These are phyloP conservation scores for Mythimna lalbum DNA, from an alignment of 2,888 invertebrate genomes.

Conservation along the genomic window DNA sequence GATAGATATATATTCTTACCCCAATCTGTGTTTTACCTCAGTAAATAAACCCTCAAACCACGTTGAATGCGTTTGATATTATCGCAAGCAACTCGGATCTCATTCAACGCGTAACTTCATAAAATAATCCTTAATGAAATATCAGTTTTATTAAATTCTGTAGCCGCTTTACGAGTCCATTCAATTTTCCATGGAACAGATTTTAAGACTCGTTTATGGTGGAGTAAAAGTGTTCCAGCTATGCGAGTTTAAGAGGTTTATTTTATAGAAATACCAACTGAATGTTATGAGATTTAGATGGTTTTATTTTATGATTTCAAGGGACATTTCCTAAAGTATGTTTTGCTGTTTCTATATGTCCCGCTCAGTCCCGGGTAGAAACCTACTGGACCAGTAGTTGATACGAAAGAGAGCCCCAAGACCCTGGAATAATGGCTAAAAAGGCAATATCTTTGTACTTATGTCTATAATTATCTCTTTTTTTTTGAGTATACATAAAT, in stretches of 20 bases:
- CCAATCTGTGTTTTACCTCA: not conserved
- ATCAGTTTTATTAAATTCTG: slow-evolving; percentile 60
- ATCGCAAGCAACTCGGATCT: slow-evolving; percentile 17
- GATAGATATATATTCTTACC: not conserved
- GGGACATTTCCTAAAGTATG: not conserved
- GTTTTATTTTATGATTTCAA: slow-evolving; percentile 24
- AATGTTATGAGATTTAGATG: slow-evolving; percentile 7
- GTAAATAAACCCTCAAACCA: not conserved
- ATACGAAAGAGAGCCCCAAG: no score
- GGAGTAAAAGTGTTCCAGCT: slow-evolving; percentile 31
- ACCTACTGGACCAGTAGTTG: no score
- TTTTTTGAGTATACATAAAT: no score
- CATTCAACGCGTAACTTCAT: slow-evolving; percentile 51
- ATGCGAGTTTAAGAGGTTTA: slow-evolving; percentile 37
- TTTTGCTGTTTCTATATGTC: no score
- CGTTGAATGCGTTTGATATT: slow-evolving; percentile 21
- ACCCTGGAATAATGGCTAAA: no score
- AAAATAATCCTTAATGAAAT: slow-evolving; percentile 62
- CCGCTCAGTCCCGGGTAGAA: no score
- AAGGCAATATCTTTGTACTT: no score
- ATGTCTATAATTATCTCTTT: no score
- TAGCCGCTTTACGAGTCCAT: slow-evolving; percentile 46
- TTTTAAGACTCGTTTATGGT: slow-evolving; percentile 50
- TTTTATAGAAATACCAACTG: slow-evolving; percentile 43
- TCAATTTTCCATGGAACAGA: slow-evolving; percentile 53